Percentiles rank a stretch among this genome's conserved stretches.
phyloP scores from a whole-genome alignment of 2,113 vertebrate genomes.

The Acrocephalus arundinaceus region DNA sequence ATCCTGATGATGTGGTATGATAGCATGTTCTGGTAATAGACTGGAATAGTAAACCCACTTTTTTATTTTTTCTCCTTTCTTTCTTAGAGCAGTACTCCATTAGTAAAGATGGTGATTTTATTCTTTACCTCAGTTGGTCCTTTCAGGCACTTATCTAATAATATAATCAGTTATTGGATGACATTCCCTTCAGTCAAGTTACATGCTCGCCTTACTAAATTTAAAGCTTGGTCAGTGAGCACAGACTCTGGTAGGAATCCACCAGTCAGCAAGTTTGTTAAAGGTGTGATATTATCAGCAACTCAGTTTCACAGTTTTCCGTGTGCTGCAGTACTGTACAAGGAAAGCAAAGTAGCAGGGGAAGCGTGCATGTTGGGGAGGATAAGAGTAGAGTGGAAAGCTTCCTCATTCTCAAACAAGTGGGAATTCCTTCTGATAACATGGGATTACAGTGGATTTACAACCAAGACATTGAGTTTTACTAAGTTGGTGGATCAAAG shows the following conservation, averaged over 20 bases:
- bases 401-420: not conserved
- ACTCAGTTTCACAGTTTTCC: not conserved
- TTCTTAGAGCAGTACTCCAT: not conserved
- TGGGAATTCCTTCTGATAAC: slow-evolving; percentile 13
- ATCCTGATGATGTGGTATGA: not conserved
- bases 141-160: slow-evolving; percentile 21
- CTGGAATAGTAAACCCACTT: not conserved
- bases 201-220: not conserved
- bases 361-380: not conserved
- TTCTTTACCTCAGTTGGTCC: not conserved
- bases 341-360: not conserved
- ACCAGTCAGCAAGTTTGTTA: not conserved
- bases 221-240: not conserved
- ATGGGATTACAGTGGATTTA: slow-evolving; percentile 30
- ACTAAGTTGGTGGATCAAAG: not conserved
- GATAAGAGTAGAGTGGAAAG: not conserved
- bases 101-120: not conserved
- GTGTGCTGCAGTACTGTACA: not conserved
- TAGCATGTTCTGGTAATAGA: not conserved
- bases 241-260: not conserved
- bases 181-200: slow-evolving; percentile 14
- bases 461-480: not conserved
- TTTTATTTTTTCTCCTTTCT: not conserved
- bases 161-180: slow-evolving; percentile 12
- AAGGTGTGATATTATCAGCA: not conserved